Conservation (phyloP, 2,888 invertebrate species). For the Allophyes oxyacanthae region DNA sequence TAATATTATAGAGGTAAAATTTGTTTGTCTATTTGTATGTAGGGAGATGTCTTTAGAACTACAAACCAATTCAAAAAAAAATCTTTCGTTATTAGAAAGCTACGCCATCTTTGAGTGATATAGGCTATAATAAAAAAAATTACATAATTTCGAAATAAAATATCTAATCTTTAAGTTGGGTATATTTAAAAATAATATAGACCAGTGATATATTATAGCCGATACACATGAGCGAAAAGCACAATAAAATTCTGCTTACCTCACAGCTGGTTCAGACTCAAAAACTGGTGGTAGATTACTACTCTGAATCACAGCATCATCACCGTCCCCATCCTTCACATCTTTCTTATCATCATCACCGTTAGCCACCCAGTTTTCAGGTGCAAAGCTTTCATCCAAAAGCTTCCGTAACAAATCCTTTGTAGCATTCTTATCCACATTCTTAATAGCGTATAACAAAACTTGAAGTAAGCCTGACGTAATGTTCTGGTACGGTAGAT, state of each 20-base stretch:
- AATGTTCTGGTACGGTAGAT: conserved; percentile 91
- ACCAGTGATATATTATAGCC: too few relatives aligned
- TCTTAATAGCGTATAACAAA: conserved; percentile 90
- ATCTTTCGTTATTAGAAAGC: too few relatives aligned
- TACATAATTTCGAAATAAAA: too few relatives aligned
- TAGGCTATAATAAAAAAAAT: too few relatives aligned
- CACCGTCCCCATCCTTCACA: conserved; percentile 50
- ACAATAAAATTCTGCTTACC: conserved; percentile 68
- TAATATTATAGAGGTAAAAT: too few relatives aligned
- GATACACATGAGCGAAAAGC: too few relatives aligned
- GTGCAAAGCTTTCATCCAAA: conserved; percentile 90
- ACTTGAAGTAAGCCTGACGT: conserved; percentile 91
- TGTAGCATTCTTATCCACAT: conserved; percentile 87
- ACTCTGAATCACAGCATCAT: conserved; percentile 14
- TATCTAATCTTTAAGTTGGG: too few relatives aligned
- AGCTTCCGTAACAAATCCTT: conserved; percentile 90
- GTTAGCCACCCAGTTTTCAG: conserved; percentile 74
- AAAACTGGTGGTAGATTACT: conserved; percentile 90
- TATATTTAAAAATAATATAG: too few relatives aligned
- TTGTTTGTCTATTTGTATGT: too few relatives aligned
- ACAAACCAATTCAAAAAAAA: too few relatives aligned
- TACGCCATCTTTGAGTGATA: too few relatives aligned
- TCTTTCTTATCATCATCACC: conserved; percentile 61
- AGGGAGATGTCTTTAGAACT: too few relatives aligned
- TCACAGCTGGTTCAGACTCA: conserved; percentile 89